Base-by-base conservation (phyloP, 2,888 invertebrate genomes). In the Platerodrilus igneus region DNA sequence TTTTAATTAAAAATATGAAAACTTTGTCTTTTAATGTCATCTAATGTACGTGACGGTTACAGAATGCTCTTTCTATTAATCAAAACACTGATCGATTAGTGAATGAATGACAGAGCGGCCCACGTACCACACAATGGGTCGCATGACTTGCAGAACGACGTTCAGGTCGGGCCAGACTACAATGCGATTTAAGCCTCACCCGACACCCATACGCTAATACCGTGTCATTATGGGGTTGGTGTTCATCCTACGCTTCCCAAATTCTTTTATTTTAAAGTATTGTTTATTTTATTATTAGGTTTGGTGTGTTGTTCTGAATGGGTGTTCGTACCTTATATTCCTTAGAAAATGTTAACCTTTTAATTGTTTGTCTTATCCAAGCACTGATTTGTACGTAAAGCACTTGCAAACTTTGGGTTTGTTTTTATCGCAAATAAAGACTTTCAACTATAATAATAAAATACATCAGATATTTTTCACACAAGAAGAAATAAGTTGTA, bases 221-320 rank as follows among this genome's bases (percentile, higher is more conserved):
- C 50, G 55, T 55, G 56, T 56, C 52, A 54, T 55, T 55, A 55
- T 47, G 46, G 51, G 55, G 53, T 51, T 53, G 53, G 51, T 50
- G 41, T 41, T 39, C 48, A 38, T 41, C 52, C 52, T 36, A 50
- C 46, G 42, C 39, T 37, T 41, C 27, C 14, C 39, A 25, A n/a
- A n/a, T 35, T 32, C 32, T 41, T 45, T 45, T 41, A 37, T 41
- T 33, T 25, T 27, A 45, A 45, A 34, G 41, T 33, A 45, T 45
- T 45, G 45, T 45, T 45, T 45, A 41, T 41, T 37, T 45, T 41
- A 41, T 45, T 44, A 39, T 44, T 33, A 30, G 18, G 30, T 36
- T 28, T 42, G 6, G 28, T 17, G 15, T 28, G 16, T 28, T 8
- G 9, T 28, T 28, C 16, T 7, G 16, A 7, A 16, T 17, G 28